These are phyloP conservation scores for Lithobates pipiens DNA, from an alignment of 2,797 vertebrate species.

Conservation along the genomic window DNA sequence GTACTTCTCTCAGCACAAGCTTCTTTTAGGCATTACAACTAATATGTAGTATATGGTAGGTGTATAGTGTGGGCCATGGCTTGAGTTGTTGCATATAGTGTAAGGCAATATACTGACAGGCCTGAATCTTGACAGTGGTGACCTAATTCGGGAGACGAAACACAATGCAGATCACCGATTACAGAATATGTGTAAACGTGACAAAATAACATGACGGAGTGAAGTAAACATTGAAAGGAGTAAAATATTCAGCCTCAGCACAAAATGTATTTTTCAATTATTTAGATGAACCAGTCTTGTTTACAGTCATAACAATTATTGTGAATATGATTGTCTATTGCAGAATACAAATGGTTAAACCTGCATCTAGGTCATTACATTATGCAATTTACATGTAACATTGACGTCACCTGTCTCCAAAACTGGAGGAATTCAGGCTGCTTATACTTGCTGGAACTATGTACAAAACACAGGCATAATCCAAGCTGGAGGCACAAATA, in stretches of 20 bases:
- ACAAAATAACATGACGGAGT: background rate
- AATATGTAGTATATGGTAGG: too few species aligned
- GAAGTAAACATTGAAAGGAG: background rate
- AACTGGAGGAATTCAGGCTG: constrained; percentile 49
- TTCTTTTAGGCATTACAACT: background rate
- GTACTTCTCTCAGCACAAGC: background rate
- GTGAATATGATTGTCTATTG: constrained; percentile 82
- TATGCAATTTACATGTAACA: constrained; percentile 77
- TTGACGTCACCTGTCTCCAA: constrained; percentile 41
- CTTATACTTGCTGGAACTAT: background rate
- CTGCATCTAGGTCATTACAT: constrained; percentile 72
- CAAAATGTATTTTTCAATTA: background rate
- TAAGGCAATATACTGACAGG: background rate
- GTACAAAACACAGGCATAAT: background rate
- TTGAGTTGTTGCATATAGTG: constrained; percentile 1
- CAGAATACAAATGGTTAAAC: constrained; percentile 74
- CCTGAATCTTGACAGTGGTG: background rate
- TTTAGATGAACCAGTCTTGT: constrained; percentile 65
- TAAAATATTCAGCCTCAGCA: constrained; percentile 6
- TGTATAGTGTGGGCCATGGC: too few species aligned
- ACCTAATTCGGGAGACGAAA: background rate
- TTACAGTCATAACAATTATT: constrained; percentile 70
- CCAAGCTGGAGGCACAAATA: background rate
- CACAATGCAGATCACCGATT: background rate
- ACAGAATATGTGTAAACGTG: background rate